A percentile compares a stretch with the other conserved stretches of the same genome.
These are phyloP conservation scores for Bryconaethiops microstoma DNA, from an alignment of 2,797 vertebrate species.

Conservation along the genomic window DNA sequence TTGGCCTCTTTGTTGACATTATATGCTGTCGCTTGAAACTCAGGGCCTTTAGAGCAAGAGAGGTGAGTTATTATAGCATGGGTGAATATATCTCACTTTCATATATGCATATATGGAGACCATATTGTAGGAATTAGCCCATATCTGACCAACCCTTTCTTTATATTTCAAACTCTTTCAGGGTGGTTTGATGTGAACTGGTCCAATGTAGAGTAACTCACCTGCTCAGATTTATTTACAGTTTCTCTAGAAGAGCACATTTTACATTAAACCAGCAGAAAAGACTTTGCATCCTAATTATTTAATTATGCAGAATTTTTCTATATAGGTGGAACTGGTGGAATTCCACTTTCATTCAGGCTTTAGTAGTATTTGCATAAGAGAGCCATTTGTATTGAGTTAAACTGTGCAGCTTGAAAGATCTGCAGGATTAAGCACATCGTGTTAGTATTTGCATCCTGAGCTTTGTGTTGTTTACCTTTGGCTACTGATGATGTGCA, in stretches of 20 bases:
- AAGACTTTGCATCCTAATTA: too few relatives aligned
- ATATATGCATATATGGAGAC: background rate
- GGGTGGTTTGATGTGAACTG: too few relatives aligned
- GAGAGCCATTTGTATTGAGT: background rate
- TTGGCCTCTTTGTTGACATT: conserved; percentile 88
- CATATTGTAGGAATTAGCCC: background rate
- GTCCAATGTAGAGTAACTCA: too few relatives aligned
- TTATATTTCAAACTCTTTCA: too few relatives aligned
- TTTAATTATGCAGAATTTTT: too few relatives aligned
- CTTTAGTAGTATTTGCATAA: background rate
- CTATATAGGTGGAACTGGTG: too few relatives aligned
- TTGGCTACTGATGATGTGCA: background rate
- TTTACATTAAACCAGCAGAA: too few relatives aligned
- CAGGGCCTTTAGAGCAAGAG: conserved; percentile 47
- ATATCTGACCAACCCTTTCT: background rate
- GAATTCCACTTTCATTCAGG: background rate
- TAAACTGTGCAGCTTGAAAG: background rate
- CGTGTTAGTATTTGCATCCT: background rate
- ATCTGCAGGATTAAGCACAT: background rate
- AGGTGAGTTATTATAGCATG: conserved; percentile 61
- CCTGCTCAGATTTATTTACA: too few relatives aligned
- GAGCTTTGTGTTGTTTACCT: background rate
- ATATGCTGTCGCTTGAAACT: conserved; percentile 88
- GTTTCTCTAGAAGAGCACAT: too few relatives aligned
- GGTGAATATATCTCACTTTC: background rate